Evolutionary conservation across 2,113 vertebrate genomes (phyloP), one percentile per base, ranked within the genome.

Genomic region (Aptenodytes patagonicus): DNA sequence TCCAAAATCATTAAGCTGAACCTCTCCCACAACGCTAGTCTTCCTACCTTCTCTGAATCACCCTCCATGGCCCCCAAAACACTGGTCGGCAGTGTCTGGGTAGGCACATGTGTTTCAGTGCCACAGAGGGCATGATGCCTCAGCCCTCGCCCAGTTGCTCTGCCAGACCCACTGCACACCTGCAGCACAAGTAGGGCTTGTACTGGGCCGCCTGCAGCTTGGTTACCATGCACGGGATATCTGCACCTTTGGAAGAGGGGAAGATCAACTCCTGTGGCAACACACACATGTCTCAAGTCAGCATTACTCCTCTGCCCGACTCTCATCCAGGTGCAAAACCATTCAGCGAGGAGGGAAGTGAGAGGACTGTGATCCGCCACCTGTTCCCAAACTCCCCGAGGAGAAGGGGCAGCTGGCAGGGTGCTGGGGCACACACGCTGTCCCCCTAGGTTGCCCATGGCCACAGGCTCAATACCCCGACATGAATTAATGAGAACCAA

Each of bases 221-320:
- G 0, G 21, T 20, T 31, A 40, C 20, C 29, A 42, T 0, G 1
- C 22, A 29, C 0, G 0, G 44, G 20, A 19, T 42, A 36, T 7
- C 51, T 24, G n/a, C 11, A 36, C 42, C 62, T 94, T 58, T 29
- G 34, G 40, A 25, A 70, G 36, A 69, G 16, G 38, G n/a, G 36
- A 72, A 69, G 47, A 46, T 12, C 28, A 69, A 42, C n/a, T 29
- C 46, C 62, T 34, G 21, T 26, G 73, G 26, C 16, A 80, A 65
- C 47, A 16, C n/a, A 62, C 9, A 11, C 34, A 38, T 9, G 8
- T 25, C 58, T 57, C 52, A 46, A 57, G 46, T 4, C 61, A 87
- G 52, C 54, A 34, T 34, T 28, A 6, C n/a, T n/a, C 71, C 77
- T 64, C 28, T 73, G 10, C 49, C 0, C 0, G 12, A 40, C n/a